Evolutionary conservation across 1,140 invertebrate genomes (phyloP), one percentile per base, ranked within the genome.

Genomic region (Lanistes nyassanus): DNA sequence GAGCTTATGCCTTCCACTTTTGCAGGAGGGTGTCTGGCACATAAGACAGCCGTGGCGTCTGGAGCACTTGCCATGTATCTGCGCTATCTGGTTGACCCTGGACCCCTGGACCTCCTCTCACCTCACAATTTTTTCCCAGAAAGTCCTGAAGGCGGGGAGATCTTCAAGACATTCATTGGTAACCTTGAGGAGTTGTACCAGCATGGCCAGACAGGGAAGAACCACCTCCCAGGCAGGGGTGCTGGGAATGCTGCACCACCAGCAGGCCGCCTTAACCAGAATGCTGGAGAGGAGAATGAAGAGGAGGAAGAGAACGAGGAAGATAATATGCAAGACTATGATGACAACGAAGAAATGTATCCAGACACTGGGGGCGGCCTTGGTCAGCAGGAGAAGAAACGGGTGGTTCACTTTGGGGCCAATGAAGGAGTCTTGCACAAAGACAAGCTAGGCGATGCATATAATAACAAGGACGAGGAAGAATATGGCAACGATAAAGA

Each of bases 1-100:
- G 1, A 0, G 19, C 6, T 66, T 75, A 19, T 64, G 13, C 9
- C 62, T 70, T 67, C 16, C 55, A 74, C 72, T 72, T 62, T 84
- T 82, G 36, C 78, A 88, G 87, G 78, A 80, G 85, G 84, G 13
- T 88, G 87, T 79, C 74, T 86, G 2, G 77, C 81, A 11, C 85
- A 88, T 67, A 86, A 87, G 70, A 87, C 86, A n/a, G 86, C 82
- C 13, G 83, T 88, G 37, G 86, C 82, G 6, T 78, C 82, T 56
- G 85, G 84, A 42, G 85, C 87, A 11, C 76, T 88, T 29, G 75
- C 80, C 21, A 82, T 87, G 77, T 88, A 88, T 65, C 55, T 88
- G 34, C 77, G 85, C 7, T 87, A 84, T 69, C 70, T 88, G 2
- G 67, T 86, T 21, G 81, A 85, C 31, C 83, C 84, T 9, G 85